Base-by-base conservation (phyloP, 1,140 invertebrate genomes). In the Holcopasites calliopsidis region DNA sequence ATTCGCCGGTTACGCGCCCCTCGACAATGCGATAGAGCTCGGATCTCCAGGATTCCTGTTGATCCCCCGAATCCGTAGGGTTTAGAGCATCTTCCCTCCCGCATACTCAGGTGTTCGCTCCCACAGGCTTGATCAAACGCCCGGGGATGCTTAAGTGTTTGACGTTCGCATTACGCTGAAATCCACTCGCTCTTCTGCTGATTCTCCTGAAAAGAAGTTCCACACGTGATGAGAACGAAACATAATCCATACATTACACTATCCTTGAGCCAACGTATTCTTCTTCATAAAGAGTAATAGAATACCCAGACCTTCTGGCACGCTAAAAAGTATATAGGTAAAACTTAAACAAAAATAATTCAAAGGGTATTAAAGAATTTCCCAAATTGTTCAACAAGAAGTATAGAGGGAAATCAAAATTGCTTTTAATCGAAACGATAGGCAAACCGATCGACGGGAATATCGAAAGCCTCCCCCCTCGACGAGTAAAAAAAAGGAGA, bases 61-160 rank as follows among this genome's bases (percentile, higher is more conserved):
- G 38, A 50, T 40, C 69, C 70, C 54, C 64, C 49, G 58, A 44
- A 69, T 38, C 26, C 49, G 66, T 72, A 57, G 42, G 72, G 87
- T 79, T 88, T 85, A 83, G 47, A 49, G 76, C 69, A 72, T 70
- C 76, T 76, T 50, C 71, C 76, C 70, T 65, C 61, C 77, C 76
- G 81, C 85, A 85, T 89, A 85, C 85, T 90, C 89, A 90, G 88
- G 88, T 90, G 88, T 87, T 77, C 78, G 83, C 76, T 90, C 87
- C 83, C 88, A 89, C 82, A 79, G 77, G 64, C 75, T 49, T 66
- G 64, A 81, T 80, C 82, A 65, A 60, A 49, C 28, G 62, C 49
- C 44, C 55, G 55, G 65, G 77, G 79, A 75, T 80, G 58, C 68
- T 84, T 73, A 76, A 90, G 83, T 90, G 87, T 90, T 90, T 90